Evolutionary conservation across 2,113 vertebrate species (phyloP).

Genomic region (Clarias magur): DNA sequence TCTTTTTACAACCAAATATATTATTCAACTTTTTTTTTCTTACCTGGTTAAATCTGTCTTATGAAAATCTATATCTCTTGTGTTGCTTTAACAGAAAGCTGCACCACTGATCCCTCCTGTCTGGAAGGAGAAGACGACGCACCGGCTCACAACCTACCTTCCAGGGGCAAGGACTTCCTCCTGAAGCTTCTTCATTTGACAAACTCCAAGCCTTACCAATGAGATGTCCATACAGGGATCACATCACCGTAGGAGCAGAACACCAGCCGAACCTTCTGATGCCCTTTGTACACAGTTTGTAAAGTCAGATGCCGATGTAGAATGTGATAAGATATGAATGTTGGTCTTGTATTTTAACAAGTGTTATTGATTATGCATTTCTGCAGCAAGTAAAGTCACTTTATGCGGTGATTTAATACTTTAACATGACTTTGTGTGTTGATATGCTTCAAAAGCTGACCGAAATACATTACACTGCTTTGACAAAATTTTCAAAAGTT

Average conservation of each 20-base stretch:
- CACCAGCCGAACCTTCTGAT: constrained; percentile 24
- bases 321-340: constrained; percentile 27
- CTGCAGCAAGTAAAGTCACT: constrained; percentile 31
- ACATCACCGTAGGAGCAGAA: constrained; percentile 16
- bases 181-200: constrained; percentile 54
- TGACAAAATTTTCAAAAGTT: background rate
- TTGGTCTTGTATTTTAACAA: constrained; percentile 21
- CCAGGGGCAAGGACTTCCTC: constrained; percentile 43
- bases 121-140: constrained; percentile 45
- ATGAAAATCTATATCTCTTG: background rate
- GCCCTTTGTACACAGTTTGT: constrained; percentile 53
- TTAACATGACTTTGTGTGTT: constrained; percentile 15
- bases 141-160: background rate
- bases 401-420: constrained; percentile 19
- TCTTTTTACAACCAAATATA: background rate
- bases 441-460: background rate
- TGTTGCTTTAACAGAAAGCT: constrained; percentile 45
- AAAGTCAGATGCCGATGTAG: constrained; percentile 33
- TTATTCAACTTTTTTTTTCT: background rate
- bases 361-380: constrained; percentile 17
- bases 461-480: background rate
- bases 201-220: constrained; percentile 51
- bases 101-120: constrained; percentile 55
- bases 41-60: background rate
- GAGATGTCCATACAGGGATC: background rate